These are phyloP conservation scores for Bombus confusus DNA, from an alignment of 1,140 invertebrate genomes.

Conservation along the genomic window DNA sequence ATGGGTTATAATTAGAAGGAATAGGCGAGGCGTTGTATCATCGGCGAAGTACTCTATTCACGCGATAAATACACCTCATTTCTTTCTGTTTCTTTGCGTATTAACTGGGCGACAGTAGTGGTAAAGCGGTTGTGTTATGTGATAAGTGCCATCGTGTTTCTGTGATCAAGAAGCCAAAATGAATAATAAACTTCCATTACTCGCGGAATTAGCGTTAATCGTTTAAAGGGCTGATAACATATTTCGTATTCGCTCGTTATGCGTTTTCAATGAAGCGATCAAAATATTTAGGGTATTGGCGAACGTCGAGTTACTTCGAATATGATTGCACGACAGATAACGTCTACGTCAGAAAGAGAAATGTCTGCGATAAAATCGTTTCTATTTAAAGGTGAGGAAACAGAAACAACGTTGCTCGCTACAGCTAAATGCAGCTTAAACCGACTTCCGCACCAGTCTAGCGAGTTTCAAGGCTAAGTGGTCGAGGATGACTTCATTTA, in stretches of 20 bases:
- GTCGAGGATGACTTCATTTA: slow-evolving; percentile 33
- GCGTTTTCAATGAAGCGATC: not conserved
- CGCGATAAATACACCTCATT: slow-evolving; percentile 25
- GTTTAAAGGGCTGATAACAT: not conserved
- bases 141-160: slow-evolving; percentile 80
- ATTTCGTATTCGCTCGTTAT: not conserved
- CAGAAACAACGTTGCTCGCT: slow-evolving; percentile 9
- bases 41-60: slow-evolving; percentile 22
- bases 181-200: slow-evolving; percentile 53
- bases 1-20: not conserved
- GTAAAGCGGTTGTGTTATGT: slow-evolving; percentile 80
- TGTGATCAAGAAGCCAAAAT: slow-evolving; percentile 81
- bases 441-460: slow-evolving; percentile 25
- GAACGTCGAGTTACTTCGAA: slow-evolving; percentile 13
- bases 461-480: slow-evolving; percentile 42
- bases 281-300: not conserved
- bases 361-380: not conserved
- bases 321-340: slow-evolving; percentile 7
- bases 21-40: slow-evolving; percentile 7
- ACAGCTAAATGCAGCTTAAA: slow-evolving; percentile 36
- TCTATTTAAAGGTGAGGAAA: not conserved
- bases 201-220: slow-evolving; percentile 23
- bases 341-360: slow-evolving; percentile 14
- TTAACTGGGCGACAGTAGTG: slow-evolving; percentile 69
- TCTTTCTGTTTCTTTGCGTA: not conserved